Base-by-base conservation (phyloP, 1,140 invertebrate species). In the Araneus ventricosus region DNA sequence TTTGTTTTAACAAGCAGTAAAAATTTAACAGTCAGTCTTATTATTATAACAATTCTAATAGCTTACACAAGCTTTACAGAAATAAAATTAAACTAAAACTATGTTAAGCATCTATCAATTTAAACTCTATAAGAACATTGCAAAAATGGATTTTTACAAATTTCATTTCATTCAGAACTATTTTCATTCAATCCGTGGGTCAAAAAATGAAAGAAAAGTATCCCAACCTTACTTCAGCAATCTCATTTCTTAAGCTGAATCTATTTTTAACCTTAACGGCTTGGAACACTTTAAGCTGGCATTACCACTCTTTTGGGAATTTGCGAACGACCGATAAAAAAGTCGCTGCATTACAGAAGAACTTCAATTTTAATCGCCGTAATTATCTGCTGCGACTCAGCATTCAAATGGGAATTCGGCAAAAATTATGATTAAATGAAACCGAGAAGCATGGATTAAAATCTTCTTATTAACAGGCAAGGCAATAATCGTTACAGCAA, bases 361-460 rank as follows among this genome's bases (percentile, higher is more conserved):
- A 75, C 20, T 75, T 75, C 70, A 75, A 34, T 75, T 75, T 75
- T 37, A 75, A 75, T 34, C 27, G 30, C 1, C 20, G 70, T 75
- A 75, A 75, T 34, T 34, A 75, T 37, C 70, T 34, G 5, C 30
- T 4, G 5, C 10, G 30, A 75, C 70, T 37, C 70, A 34, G 5
- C 70, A 75, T 75, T 75, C 70, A 75, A 75, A 75, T 1, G 70
- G 30, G 70, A 75, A 75, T 37, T 75, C 70, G 5, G 70, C 30
- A 75, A 75, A 75, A 75, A 75, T 75, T 37, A 37, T 75, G 70
- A 75, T 75, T 75, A 75, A 75, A 75, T 37, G 70, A 34, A 75
- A 4, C 34, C 30, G 70, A 37, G 70, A 75, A 5, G 4, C 30
- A 75, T 75, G 70, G 70, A 75, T 75, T 75, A 75, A 75, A 75